phyloP scores from a whole-genome alignment of 2,113 vertebrate species.

The Anguilla rostrata region DNA sequence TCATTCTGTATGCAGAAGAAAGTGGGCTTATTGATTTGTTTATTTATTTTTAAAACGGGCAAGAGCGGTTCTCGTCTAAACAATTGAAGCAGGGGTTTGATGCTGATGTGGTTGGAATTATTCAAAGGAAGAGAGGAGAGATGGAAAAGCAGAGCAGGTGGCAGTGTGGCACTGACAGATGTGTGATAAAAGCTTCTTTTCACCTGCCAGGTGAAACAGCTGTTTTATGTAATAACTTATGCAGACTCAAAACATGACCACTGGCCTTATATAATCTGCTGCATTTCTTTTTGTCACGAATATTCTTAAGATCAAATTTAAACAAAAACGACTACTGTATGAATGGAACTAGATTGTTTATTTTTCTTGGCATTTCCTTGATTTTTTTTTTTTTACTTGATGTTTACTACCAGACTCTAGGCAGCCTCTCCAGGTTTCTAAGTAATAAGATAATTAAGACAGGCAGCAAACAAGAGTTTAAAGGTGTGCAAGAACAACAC shows the following conservation, averaged over 20 bases:
- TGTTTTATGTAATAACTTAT: slow-evolving; percentile 13
- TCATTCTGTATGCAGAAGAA: not conserved
- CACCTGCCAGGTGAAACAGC: slow-evolving; percentile 27
- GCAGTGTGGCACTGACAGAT: not conserved
- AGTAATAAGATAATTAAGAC: too few relatives aligned
- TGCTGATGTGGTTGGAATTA: not conserved
- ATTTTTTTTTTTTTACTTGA: not conserved
- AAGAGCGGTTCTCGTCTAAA: not conserved
- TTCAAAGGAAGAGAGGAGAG: slow-evolving; percentile 1
- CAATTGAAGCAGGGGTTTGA: slow-evolving; percentile 8
- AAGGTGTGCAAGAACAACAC: too few relatives aligned
- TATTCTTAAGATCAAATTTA: not conserved
- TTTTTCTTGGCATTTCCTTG: not conserved
- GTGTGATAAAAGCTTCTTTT: slow-evolving; percentile 8
- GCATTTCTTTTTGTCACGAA: not conserved
- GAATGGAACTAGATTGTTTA: not conserved
- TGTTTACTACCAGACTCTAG: too few relatives aligned
- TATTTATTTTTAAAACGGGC: not conserved
- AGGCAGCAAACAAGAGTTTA: too few relatives aligned
- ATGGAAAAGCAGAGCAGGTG: slow-evolving; percentile 17
- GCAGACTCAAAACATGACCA: not conserved
- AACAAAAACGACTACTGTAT: not conserved
- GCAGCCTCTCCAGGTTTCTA: too few relatives aligned
- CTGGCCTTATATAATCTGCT: slow-evolving; percentile 10
- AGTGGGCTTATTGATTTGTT: not conserved